Base-by-base conservation (phyloP, 2,113 vertebrate genomes). In the Dicentrarchus labrax region DNA sequence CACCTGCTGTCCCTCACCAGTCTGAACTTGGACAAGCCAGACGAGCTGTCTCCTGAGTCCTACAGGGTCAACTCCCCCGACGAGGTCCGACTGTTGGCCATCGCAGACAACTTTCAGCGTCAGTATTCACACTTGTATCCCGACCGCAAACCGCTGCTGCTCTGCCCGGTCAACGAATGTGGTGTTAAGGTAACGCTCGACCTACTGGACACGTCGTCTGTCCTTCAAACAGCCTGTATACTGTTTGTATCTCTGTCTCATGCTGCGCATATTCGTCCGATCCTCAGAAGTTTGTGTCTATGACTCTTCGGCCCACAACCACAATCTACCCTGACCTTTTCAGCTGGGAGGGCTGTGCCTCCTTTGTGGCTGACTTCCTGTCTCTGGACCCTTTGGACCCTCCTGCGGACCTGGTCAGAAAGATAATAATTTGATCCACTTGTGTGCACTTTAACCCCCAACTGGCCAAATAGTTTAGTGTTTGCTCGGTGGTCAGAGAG, bases 241-340 rank as follows among this genome's bases (percentile, higher is more conserved):
- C 38, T 43, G 0, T 24, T 4, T 6, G 8, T 43, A 0, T 39
- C 54, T 59, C 21, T 60, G 41, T 57, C 6, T 24, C 4, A n/a
- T 8, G 0, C 1, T 59, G 4, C 61, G 6, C 68, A 0, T 83
- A 6, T 72, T 48, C 54, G 8, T 83, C 39, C 67, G 5, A 45
- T 67, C 3, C 89, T 76, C 82, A 99, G 98, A 99, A 99, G 89
- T 99, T 98, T 83, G 97, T 99, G 78, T 97, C 97, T 47, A 98
- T 96, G 0, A 97, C 96, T 0, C 22, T 99, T 64, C 95, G 96
- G 39, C 96, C 96, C 59, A 96, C 97, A 0, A 65, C 96, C 30
- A 86, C 96, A 13, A 86, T 91, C 4, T 94, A 95, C 62, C 72
- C 92, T 0, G 95, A 97, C 5, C 88, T 99, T 38, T 96, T 95